Base-by-base conservation (phyloP, 2,113 vertebrate genomes). In the Mus pahari region DNA sequence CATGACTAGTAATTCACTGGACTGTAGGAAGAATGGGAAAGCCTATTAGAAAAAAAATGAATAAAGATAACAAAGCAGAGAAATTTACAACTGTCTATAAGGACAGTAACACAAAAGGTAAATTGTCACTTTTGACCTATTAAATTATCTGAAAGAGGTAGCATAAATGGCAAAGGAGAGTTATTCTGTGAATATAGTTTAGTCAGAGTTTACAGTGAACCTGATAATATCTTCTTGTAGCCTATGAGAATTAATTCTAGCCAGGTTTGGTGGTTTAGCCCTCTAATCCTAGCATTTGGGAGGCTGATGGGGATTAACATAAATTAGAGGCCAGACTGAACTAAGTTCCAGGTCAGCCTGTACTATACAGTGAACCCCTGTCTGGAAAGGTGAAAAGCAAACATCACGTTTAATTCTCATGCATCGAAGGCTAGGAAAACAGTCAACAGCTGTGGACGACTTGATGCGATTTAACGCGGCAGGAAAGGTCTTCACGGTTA, bases 71-170 rank as follows among this genome's bases (percentile, higher is more conserved):
- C 3, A 28, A 89, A 89, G 28, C 48, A 82, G 24, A 20, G 73
- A 8, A 39, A 48, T 82, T 86, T 94, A 90, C 45, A 33, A 28
- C 53, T 84, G 33, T 77, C 45, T 48, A 48, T 83, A 88, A 94
- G 20, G 19, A 73, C 14, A 58, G 68, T 20, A 58, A 4, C 33
- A 28, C 33, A 36, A 53, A 83, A 33, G 22, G 17, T 48, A 45
- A 64, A 81, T n/a, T 36, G 83, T 66, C 66, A 50, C 31, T 83
- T 83, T 94, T 87, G 60, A 60, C 66, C 39, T 77, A n/a, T 64
- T 89, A 91, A 83, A n/a, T 68, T 92, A 88, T 94, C 87, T 90
- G 58, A 89, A 87, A 93, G 84, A 92, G 7, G 19, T 24, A 50
- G 42, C 6, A 93, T 89, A 62, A 73, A 70, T 53, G 28, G 45